Evolutionary conservation across 2,888 invertebrate genomes (phyloP).

Genomic region (Priapulus caudatus): DNA sequence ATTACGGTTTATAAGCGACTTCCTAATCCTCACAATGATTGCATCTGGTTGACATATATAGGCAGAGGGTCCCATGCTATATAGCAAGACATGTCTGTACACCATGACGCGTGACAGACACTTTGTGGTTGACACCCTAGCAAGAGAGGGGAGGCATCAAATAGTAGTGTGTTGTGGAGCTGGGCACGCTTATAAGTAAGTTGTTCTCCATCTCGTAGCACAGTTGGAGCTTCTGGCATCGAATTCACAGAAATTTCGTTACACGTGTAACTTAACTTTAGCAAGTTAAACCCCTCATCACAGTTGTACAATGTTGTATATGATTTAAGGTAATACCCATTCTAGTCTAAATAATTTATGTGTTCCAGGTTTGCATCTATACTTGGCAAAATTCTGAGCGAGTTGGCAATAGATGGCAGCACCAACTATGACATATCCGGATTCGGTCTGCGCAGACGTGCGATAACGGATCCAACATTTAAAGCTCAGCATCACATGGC

Average conservation of each 20-base stretch:
- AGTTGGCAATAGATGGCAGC: constrained; percentile 30
- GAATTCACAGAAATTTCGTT: neutral
- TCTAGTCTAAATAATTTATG: no score
- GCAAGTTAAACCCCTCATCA: no score
- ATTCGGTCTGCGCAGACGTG: neutral
- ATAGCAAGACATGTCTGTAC: constrained; percentile 35
- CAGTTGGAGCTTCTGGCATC: neutral
- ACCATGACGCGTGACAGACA: constrained; percentile 34
- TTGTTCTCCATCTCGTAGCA: neutral
- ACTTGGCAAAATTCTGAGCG: constrained; percentile 31
- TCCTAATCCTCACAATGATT: no score
- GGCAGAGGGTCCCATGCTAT: constrained; percentile 31
- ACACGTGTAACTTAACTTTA: no score
- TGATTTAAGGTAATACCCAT: no score
- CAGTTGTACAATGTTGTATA: no score
- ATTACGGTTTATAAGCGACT: no score
- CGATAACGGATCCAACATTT: neutral
- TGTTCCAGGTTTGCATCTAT: constrained; percentile 30
- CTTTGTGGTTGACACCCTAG: constrained; percentile 32
- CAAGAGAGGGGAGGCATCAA: constrained; percentile 26
- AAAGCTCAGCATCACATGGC: no score
- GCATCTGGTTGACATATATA: no score
- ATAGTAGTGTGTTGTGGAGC: constrained; percentile 33
- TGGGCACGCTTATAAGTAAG: constrained; percentile 36
- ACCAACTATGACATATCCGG: constrained; percentile 28